These are phyloP conservation scores for Drosophila sp. DNA, from an alignment of 1,140 invertebrate genomes.

Conservation along the genomic window DNA sequence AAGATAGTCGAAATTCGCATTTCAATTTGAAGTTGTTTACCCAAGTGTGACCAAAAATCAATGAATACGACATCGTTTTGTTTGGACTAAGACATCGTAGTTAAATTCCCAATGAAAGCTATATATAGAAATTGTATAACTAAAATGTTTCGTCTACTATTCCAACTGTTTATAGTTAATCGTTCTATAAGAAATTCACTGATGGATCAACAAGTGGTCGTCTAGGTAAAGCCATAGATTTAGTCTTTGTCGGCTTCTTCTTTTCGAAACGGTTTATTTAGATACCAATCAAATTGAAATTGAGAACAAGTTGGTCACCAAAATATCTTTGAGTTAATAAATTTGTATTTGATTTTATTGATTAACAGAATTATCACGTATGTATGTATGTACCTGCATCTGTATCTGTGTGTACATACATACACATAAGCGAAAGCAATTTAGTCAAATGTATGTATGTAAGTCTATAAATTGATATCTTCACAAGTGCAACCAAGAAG, in stretches of 20 bases:
- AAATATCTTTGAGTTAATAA: background rate
- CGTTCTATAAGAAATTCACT: too few species aligned
- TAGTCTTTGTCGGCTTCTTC: background rate
- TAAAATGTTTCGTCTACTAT: too few species aligned
- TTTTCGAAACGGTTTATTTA: background rate
- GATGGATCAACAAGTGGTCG: background rate
- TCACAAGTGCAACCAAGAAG: background rate
- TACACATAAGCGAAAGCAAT: background rate
- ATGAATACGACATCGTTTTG: background rate
- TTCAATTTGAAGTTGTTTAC: background rate
- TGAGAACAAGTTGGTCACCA: background rate
- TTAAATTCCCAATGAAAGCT: background rate
- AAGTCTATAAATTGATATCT: constrained; percentile 12
- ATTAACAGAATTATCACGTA: constrained; percentile 13
- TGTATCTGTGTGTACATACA: background rate
- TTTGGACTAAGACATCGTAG: background rate
- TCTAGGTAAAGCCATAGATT: background rate
- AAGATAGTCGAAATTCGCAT: constrained; percentile 1
- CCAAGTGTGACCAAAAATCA: background rate
- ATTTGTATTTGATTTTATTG: background rate
- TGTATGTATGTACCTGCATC: background rate
- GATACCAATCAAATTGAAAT: background rate
- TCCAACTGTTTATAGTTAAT: too few species aligned
- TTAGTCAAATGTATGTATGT: background rate
- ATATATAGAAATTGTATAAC: background rate